These are phyloP conservation scores for Andinoacara biseriatus DNA, from an alignment of 2,113 vertebrate species.

Conservation along the genomic window DNA sequence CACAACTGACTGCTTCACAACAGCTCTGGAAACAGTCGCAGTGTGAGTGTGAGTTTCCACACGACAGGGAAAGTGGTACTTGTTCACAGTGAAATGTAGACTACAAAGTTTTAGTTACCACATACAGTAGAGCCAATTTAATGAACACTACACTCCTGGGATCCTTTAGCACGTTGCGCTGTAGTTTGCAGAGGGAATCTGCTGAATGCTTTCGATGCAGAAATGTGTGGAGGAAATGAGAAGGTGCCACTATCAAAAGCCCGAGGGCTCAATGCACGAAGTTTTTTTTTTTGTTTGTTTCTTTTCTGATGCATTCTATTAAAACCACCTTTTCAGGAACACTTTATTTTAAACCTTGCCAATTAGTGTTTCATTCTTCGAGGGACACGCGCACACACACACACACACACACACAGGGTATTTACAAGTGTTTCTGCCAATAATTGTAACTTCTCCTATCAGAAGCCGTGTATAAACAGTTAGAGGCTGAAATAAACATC, in stretches of 20 bases:
- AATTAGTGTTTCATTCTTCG: not conserved
- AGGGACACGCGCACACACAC: not conserved
- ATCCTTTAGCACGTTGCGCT: not conserved
- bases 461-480: not conserved
- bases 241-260: not conserved
- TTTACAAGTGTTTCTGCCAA: not conserved
- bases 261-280: not conserved
- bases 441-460: not conserved
- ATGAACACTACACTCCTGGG: not conserved
- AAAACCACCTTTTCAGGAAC: not conserved
- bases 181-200: not conserved
- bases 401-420: not conserved
- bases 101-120: not conserved
- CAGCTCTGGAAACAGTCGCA: constrained; percentile 1
- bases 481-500: not conserved
- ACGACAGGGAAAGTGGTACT: not conserved
- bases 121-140: not conserved
- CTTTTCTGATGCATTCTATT: not conserved
- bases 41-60: not conserved
- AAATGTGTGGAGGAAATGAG: constrained; percentile 31
- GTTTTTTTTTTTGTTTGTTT: not conserved
- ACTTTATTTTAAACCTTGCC: not conserved
- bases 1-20: not conserved
- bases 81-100: constrained; percentile 2
- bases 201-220: constrained; percentile 6